phyloP scores from a whole-genome alignment of 2,888 invertebrate species.

The Lysandra coridon region DNA sequence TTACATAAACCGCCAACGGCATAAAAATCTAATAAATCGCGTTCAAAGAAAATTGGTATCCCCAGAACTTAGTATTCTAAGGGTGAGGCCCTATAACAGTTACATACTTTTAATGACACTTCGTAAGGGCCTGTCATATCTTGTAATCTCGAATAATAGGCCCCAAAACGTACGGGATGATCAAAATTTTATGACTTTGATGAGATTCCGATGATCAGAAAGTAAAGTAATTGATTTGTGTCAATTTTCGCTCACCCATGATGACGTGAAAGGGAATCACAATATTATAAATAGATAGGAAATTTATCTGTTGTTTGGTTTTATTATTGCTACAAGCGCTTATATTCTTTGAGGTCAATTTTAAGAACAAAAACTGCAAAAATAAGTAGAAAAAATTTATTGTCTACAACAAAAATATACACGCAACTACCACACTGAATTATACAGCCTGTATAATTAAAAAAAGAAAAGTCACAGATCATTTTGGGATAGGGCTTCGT shows the following conservation, averaged over 20 bases:
- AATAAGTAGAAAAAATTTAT: too few relatives aligned
- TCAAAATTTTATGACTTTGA: neutral
- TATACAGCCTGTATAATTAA: neutral
- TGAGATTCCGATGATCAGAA: neutral
- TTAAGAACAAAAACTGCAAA: too few relatives aligned
- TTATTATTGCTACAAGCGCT: too few relatives aligned
- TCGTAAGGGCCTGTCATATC: slow-evolving; percentile 25
- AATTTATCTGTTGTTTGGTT: too few relatives aligned
- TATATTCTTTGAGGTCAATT: too few relatives aligned
- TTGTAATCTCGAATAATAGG: slow-evolving; percentile 29
- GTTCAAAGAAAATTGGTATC: slow-evolving; percentile 46
- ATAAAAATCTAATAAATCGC: slow-evolving; percentile 65
- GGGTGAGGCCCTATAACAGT: slow-evolving; percentile 36
- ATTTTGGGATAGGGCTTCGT: slow-evolving; percentile 18
- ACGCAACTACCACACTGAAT: neutral
- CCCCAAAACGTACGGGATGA: slow-evolving; percentile 1
- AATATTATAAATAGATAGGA: too few relatives aligned
- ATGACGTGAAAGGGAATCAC: too few relatives aligned
- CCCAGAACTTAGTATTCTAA: slow-evolving; percentile 38
- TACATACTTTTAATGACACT: slow-evolving; percentile 39
- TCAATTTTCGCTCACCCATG: neutral
- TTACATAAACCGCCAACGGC: slow-evolving; percentile 33
- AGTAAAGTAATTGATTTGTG: neutral
- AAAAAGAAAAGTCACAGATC: neutral
- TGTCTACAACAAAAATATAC: too few relatives aligned